These are phyloP conservation scores for Drosophila monieri DNA, from an alignment of 2,888 invertebrate species.

Conservation along the genomic window DNA sequence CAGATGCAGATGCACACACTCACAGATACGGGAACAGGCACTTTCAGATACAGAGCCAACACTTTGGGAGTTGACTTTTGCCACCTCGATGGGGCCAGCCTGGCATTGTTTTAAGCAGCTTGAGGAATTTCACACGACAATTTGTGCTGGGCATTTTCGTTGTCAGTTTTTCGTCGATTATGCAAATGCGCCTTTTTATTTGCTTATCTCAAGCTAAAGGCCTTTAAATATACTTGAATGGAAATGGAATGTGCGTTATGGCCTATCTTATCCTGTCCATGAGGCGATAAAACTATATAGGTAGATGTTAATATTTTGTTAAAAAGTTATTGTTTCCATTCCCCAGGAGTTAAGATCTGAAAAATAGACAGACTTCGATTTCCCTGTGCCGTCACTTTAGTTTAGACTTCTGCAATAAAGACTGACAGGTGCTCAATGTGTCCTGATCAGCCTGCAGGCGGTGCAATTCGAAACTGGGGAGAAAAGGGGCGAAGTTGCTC, in stretches of 20 bases:
- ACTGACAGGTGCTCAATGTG: slow-evolving; percentile 56
- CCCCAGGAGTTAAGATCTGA: too few species aligned
- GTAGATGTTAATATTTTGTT: too few species aligned
- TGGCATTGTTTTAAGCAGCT: slow-evolving; percentile 25
- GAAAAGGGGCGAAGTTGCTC: slow-evolving; percentile 32
- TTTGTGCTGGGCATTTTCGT: slow-evolving; percentile 21
- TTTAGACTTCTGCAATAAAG: slow-evolving; percentile 36
- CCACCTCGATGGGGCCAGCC: slow-evolving; percentile 41
- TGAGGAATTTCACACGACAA: slow-evolving; percentile 61
- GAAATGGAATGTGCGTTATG: neutral
- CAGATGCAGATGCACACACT: slow-evolving; percentile 30
- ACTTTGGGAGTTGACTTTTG: slow-evolving; percentile 63
- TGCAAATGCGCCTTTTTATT: slow-evolving; percentile 14
- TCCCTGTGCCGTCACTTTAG: neutral
- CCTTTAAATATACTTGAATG: slow-evolving; percentile 2
- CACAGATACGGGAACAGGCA: slow-evolving; percentile 27
- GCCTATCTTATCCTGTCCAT: neutral
- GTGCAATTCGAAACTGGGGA: slow-evolving; percentile 13
- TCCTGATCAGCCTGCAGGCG: slow-evolving; percentile 23
- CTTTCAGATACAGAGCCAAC: slow-evolving; percentile 27
- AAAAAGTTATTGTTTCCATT: too few species aligned
- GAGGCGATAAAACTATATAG: neutral
- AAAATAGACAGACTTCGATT: neutral
- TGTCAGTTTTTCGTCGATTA: slow-evolving; percentile 14
- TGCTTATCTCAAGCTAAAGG: slow-evolving; percentile 1